Evolutionary conservation across 1,140 invertebrate species (phyloP), one percentile per base, ranked within the genome.

Genomic region (Calliphora vicina): DNA sequence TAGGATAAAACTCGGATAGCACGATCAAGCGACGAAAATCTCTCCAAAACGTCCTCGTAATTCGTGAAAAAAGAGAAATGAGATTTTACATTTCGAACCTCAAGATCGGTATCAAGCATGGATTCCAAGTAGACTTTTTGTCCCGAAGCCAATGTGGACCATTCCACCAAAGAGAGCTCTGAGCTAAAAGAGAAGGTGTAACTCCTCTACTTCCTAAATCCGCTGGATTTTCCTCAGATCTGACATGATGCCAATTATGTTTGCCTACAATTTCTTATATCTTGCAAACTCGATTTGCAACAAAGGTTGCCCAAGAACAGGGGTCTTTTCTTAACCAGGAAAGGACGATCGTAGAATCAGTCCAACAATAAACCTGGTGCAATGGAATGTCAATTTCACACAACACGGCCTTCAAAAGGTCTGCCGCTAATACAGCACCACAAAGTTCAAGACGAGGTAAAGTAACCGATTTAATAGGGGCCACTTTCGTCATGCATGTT

Each of bases 181-280:
- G 57, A 81, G 85, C 73, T 13, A 89, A 73, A 27, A 88, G 81
- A 42, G 81, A 13, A 10, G 85, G 84, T 26, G 82, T 50, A 4
- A 87, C 27, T 17, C 91, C 91, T 80, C 91, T 85, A 12, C 91
- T 92, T 6, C 87, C 83, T 15, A 86, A 83, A 86, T 93, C 91
- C 0, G 91, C 91, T 50, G 91, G 91, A 86, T 93, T 92, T 1
- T 91, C 82, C 26, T 82, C 76, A 1, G 89, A 87, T 9, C 82
- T 57, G 0, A 92, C 87, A 84, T 92, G 90, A n/a, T 71, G n/a
- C n/a, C n/a, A n/a, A n/a, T n/a, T n/a, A n/a, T n/a, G n/a, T n/a
- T n/a, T n/a, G n/a, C n/a, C n/a, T n/a, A n/a, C n/a, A n/a, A n/a
- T n/a, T n/a, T n/a, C n/a, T n/a, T n/a, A n/a, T n/a, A n/a, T n/a